Percentiles rank a stretch among this genome's conserved stretches.
Evolutionary conservation across 1,140 invertebrate genomes (phyloP).

Genomic region (Drosophila carrolli): DNA sequence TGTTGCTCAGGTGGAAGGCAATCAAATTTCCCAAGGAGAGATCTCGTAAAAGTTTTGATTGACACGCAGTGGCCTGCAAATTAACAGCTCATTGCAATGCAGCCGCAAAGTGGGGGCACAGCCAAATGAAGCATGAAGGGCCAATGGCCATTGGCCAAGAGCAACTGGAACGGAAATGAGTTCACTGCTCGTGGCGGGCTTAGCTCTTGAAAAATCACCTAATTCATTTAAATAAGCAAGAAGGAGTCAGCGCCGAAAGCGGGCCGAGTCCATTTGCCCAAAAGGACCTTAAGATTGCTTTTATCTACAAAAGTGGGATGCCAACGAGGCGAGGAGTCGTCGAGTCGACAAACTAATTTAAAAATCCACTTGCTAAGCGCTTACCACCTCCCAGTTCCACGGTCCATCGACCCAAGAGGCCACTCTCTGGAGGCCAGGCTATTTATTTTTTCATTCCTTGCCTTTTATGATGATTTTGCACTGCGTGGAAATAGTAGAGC

Average conservation of each 20-base stretch:
- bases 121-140: conserved; percentile 68
- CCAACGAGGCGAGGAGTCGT: neutral
- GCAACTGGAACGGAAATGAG: conserved; percentile 67
- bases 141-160: conserved; percentile 30
- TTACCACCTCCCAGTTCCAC: conserved; percentile 37
- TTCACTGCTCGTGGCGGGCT: conserved; percentile 75
- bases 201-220: conserved; percentile 82
- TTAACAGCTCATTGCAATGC: conserved; percentile 71
- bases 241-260: conserved; percentile 60
- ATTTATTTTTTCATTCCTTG: conserved; percentile 80
- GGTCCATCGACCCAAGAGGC: conserved; percentile 16
- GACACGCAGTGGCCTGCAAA: conserved; percentile 60
- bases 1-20: conserved; percentile 25
- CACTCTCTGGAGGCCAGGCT: conserved; percentile 36
- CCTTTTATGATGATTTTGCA: conserved; percentile 80
- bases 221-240: conserved; percentile 81
- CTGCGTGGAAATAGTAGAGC: conserved; percentile 68
- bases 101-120: conserved; percentile 50
- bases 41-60: conserved; percentile 72
- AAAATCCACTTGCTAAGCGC: conserved; percentile 81
- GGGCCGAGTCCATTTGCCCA: conserved; percentile 60
- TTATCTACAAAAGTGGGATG: conserved; percentile 39
- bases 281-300: conserved; percentile 46
- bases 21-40: conserved; percentile 33
- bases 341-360: conserved; percentile 76